Base-by-base conservation (phyloP, 2,797 vertebrate species). In the Brachyrhaphis roseni region DNA sequence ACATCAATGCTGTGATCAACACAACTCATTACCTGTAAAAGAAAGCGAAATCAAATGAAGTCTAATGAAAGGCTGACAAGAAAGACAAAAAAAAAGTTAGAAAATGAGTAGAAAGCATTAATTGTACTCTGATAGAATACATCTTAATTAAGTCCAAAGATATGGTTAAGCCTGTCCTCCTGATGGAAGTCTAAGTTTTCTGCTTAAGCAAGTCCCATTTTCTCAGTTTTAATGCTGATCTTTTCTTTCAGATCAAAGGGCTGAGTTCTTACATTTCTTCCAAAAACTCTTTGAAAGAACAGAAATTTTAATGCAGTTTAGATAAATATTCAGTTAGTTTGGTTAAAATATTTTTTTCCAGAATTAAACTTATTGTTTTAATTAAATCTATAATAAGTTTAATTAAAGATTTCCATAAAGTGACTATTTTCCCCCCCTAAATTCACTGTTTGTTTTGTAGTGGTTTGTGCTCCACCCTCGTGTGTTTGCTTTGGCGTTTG, bases 1-100 rank as follows among this genome's bases (percentile, higher is more conserved):
- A 83, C 77, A 79, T 93, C 83, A 78, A 64, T 87, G 86, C 86
- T 90, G 78, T 87, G 82, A 93, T 91, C 88, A 88, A 86, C 85
- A 87, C 81, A 84, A 77, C 85, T 92, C 85, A 87, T 92, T 91
- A 92, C 82, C 85, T 84, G 78, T 43, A 76, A 81, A 82, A 73
- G 57, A 82, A 79, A 59, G 57, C 59, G 1, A 77, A 78, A 75
- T 88, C 39, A 82, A 72, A 77, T 46, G 18, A 43, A 66, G 78
- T 68, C 41, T 70, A 84, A 80, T 78, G 74, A 81, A 87, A 82
- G 68, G 28, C 82, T 4, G 74, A 77, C 49, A 28, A 74, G 64
- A 23, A 55, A 81, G 49, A 74, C 64, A 18, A 31, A 31, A 36
- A 46, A n/a, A 31, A 26, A 4, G 31, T n/a, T 39, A 72, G 59